phyloP scores from a whole-genome alignment of 2,797 vertebrate genomes.

The Chrosomus eos region DNA sequence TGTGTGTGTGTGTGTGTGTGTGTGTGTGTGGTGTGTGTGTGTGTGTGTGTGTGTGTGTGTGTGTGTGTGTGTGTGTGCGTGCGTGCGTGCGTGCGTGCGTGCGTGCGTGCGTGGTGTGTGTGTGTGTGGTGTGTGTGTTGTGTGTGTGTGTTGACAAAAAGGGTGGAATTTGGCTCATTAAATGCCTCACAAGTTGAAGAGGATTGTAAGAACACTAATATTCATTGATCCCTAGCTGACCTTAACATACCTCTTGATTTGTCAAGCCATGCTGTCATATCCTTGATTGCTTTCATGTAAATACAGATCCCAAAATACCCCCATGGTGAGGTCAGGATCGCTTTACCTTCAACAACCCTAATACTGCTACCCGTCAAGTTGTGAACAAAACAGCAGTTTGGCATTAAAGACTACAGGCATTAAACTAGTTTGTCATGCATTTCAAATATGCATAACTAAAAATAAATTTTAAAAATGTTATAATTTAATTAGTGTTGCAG shows the following conservation, averaged over 20 bases:
- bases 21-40: no score
- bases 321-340: not conserved
- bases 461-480: not conserved
- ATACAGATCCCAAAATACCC: not conserved
- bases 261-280: not conserved
- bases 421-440: not conserved
- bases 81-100: no score
- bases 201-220: constrained; percentile 5
- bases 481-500: not conserved
- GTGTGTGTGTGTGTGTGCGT: not conserved
- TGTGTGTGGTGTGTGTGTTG: not conserved
- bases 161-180: not conserved
- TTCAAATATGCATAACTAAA: not conserved
- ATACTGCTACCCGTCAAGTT: not conserved
- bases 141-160: not conserved
- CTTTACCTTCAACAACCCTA: not conserved
- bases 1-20: no score
- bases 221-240: not conserved
- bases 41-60: no score
- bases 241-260: not conserved
- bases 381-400: not conserved
- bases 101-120: no score
- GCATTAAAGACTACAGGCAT: not conserved
- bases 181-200: not conserved
- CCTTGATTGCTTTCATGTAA: not conserved